Base-by-base conservation (phyloP, 2,797 vertebrate species). In the Mormyrops attenuatus region DNA sequence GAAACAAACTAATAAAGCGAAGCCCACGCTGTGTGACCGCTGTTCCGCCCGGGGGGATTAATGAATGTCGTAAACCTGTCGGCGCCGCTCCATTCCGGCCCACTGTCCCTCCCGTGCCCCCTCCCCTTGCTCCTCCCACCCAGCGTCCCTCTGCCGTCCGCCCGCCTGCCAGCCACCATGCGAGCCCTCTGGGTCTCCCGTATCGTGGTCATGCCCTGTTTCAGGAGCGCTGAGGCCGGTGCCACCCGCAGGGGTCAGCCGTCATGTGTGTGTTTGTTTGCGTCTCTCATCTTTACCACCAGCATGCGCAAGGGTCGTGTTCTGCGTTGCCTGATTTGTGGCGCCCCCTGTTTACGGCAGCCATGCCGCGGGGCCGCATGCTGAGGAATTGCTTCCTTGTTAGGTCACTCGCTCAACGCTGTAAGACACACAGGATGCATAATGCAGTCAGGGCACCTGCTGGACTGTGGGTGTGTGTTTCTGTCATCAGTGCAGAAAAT, bases 1-100 rank as follows among this genome's bases (percentile, higher is more conserved):
- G 95, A 94, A 94, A 95, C 95, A 95, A 95, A 95, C 95, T 94
- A 95, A 95, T 95, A 95, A 95, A 88, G 80, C 73, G 47, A 52
- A 90, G 38, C 55, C 52, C 53, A 30, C n/a, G 38, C 66, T 50
- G 85, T 73, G 89, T 90, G 89, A 90, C 85, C 66, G 9, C 34
- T 53, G 85, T 87, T 88, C 73, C 87, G 26, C 89, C 47, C 49
- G 38, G 89, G 77, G 52, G 87, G 80, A 90, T 90, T 88, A 82
- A 90, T 84, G 89, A 84, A 77, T 22, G 86, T 88, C 89, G 44
- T 90, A 90, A 90, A 90, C 69, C 89, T 88, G 89, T 84, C 87
- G 69, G n/a, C 66, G 73, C 49, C 15, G 38, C 69, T 87, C 93
- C 92, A 94, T 93, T 93, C 91, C 84, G 26, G 89, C 92, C 84